phyloP scores from a whole-genome alignment of 2,888 invertebrate genomes.

The Athetis lepigone region DNA sequence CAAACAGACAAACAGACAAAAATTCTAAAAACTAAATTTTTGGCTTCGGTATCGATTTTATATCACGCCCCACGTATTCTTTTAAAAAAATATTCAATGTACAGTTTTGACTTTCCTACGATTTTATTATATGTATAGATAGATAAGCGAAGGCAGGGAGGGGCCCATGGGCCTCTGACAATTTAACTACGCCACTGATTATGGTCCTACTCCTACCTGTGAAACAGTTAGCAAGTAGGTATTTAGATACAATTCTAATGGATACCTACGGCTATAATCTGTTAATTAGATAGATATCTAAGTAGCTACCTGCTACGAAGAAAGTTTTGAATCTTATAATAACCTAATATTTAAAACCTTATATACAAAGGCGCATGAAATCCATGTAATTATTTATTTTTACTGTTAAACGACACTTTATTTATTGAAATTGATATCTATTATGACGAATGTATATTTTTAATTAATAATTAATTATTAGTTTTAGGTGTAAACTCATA shows the following conservation, averaged over 20 bases:
- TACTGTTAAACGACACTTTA: conserved; percentile 55
- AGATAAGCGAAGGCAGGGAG: no score
- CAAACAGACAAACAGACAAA: no score
- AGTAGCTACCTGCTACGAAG: not conserved
- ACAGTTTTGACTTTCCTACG: no score
- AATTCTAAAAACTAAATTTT: no score
- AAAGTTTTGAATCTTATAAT: not conserved
- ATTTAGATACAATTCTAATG: not conserved
- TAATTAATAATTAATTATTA: conserved; percentile 65
- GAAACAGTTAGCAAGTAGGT: conserved; percentile 9
- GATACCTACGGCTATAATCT: not conserved
- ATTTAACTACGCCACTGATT: no score
- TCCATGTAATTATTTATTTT: conserved; percentile 2
- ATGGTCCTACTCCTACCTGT: no score
- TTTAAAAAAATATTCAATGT: no score
- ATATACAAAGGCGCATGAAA: conserved; percentile 39
- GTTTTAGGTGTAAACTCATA: conserved; percentile 71
- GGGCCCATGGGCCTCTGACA: no score
- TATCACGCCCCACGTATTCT: no score
- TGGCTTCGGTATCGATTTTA: no score
- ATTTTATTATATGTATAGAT: no score
- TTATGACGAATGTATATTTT: conserved; percentile 67
- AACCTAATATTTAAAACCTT: not conserved
- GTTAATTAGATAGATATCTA: not conserved
- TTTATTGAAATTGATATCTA: conserved; percentile 63